phyloP scores from a whole-genome alignment of 2,113 vertebrate genomes.

The Nibea albiflora region DNA sequence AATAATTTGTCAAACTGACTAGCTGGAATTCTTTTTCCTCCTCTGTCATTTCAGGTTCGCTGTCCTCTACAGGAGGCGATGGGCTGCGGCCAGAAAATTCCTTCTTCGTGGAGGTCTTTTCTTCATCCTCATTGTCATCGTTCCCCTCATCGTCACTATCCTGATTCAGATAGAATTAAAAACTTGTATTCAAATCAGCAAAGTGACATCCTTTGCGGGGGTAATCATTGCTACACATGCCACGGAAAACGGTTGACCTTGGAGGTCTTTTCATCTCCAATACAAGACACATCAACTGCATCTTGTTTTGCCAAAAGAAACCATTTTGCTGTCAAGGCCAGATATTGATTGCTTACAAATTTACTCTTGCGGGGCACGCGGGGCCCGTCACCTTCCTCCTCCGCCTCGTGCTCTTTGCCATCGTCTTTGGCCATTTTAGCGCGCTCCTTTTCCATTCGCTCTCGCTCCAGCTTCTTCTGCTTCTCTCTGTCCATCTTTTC shows the following conservation, averaged over 20 bases:
- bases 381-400: constrained; percentile 89
- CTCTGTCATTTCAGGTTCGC: constrained; percentile 97
- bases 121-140: constrained; percentile 84
- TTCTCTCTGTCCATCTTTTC: constrained; percentile 99
- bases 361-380: constrained; percentile 96
- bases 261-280: neutral
- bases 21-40: constrained; percentile 98
- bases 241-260: neutral
- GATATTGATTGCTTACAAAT: constrained; percentile 90
- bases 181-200: neutral
- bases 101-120: constrained; percentile 84
- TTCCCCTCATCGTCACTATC: constrained; percentile 93
- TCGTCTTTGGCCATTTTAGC: constrained; percentile 93
- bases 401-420: constrained; percentile 84
- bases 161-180: constrained; percentile 73
- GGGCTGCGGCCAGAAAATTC: constrained; percentile 89
- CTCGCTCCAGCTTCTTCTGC: constrained; percentile 95
- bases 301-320: neutral
- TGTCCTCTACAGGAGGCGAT: constrained; percentile 94
- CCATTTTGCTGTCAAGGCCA: neutral
- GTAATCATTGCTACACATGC: neutral
- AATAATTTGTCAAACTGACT: constrained; percentile 79
- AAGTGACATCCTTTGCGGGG: neutral
- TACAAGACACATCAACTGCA: neutral
- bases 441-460: constrained; percentile 95